phyloP scores from a whole-genome alignment of 2,888 invertebrate genomes.

The Drosophila mimetica region DNA sequence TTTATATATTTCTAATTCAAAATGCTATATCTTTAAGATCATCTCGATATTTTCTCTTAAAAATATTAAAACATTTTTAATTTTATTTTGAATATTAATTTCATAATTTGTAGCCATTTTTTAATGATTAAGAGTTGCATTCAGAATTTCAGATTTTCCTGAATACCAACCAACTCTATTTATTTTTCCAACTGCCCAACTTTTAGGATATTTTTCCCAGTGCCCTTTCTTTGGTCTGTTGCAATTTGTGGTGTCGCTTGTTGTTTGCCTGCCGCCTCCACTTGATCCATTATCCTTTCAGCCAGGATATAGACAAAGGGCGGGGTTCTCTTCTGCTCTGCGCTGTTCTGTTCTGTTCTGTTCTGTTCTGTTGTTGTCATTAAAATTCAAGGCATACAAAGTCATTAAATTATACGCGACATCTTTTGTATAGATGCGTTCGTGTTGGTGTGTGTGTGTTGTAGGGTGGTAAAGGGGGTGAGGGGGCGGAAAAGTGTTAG shows the following conservation, averaged over 20 bases:
- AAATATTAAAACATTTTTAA: too few species aligned
- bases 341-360: conserved; percentile 40
- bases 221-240: conserved; percentile 56
- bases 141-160: too few species aligned
- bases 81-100: too few species aligned
- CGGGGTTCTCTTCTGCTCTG: conserved; percentile 4
- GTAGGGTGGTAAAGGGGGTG: too few species aligned
- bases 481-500: conserved; percentile 17
- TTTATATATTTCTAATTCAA: too few species aligned
- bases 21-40: too few species aligned
- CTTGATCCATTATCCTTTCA: conserved; percentile 79
- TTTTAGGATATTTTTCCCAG: not conserved
- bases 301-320: conserved; percentile 34
- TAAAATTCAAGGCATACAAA: conserved; percentile 83
- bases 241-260: conserved; percentile 77
- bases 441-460: conserved; percentile 12
- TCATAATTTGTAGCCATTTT: too few species aligned
- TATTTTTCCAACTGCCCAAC: too few species aligned
- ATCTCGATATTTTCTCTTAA: too few species aligned
- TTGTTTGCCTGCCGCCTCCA: conserved; percentile 67
- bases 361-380: conserved; percentile 68
- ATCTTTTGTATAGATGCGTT: conserved; percentile 65
- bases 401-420: conserved; percentile 82
- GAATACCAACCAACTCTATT: too few species aligned
- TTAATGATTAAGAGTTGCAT: too few species aligned